Evolutionary conservation across 1,140 invertebrate species (phyloP).

Genomic region (Brachionus rubens): DNA sequence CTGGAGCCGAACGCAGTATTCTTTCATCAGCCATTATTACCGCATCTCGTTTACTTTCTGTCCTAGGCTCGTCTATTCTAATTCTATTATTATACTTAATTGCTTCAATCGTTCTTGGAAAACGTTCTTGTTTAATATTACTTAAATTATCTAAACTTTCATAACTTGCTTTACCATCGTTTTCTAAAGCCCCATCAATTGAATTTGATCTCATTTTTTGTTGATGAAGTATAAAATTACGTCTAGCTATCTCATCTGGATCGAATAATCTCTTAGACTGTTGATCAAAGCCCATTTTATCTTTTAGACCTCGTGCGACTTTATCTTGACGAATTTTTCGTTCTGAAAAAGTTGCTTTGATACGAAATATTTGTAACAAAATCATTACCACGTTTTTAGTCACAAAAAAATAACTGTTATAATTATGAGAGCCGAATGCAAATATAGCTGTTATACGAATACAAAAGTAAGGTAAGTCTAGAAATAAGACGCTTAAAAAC

Average conservation of each 20-base stretch:
- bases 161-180: background rate
- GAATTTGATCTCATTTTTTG: conserved; percentile 14
- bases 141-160: conserved; percentile 10
- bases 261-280: conserved; percentile 7
- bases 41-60: background rate
- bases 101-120: conserved; percentile 4
- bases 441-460: conserved; percentile 29
- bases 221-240: background rate
- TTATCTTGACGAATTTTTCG: conserved; percentile 14
- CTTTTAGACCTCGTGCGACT: background rate
- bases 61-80: background rate
- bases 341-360: conserved; percentile 34
- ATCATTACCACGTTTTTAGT: conserved; percentile 41
- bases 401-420: conserved; percentile 40
- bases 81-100: conserved; percentile 4
- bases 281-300: conserved; percentile 25
- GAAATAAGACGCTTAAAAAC: conserved; percentile 15
- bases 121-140: background rate
- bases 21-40: background rate
- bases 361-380: conserved; percentile 39
- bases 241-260: conserved; percentile 13
- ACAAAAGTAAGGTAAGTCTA: conserved; percentile 23
- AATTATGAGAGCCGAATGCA: conserved; percentile 43
- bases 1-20: background rate
- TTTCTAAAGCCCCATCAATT: background rate